These are phyloP conservation scores for Tympanoctomys barrerae DNA, from an alignment of 2,797 vertebrate genomes.

Conservation along the genomic window DNA sequence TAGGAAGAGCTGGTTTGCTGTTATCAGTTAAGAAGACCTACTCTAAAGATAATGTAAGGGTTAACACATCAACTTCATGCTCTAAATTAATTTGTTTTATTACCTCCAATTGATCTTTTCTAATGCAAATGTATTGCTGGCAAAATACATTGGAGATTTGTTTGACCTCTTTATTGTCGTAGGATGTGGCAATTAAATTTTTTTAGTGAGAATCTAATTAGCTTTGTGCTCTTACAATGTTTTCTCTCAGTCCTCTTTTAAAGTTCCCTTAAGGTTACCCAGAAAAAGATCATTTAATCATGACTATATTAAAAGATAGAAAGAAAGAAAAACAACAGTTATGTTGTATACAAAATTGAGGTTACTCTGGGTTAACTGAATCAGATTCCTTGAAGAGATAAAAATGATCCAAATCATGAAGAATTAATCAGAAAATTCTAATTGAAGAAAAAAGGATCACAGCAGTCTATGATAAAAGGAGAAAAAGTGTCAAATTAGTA, in stretches of 20 bases:
- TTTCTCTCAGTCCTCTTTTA: slow-evolving; percentile 86
- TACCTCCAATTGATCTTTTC: slow-evolving; percentile 79
- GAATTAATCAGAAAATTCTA: slow-evolving; percentile 88
- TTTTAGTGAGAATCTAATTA: slow-evolving; percentile 89
- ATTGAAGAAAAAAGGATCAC: slow-evolving; percentile 86
- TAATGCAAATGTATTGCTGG: slow-evolving; percentile 83
- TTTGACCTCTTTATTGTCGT: slow-evolving; percentile 86
- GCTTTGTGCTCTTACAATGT: slow-evolving; percentile 86
- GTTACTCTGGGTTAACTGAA: slow-evolving; percentile 89
- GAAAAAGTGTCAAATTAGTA: slow-evolving; percentile 83
- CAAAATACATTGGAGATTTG: slow-evolving; percentile 80
- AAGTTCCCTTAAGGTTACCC: slow-evolving; percentile 83
- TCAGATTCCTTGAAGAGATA: slow-evolving; percentile 87
- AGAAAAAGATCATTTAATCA: slow-evolving; percentile 84
- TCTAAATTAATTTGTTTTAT: slow-evolving; percentile 82
- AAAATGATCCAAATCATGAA: slow-evolving; percentile 86
- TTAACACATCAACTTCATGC: slow-evolving; percentile 76
- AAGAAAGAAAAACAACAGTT: slow-evolving; percentile 88
- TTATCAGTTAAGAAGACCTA: not conserved
- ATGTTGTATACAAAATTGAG: slow-evolving; percentile 90
- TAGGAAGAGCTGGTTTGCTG: slow-evolving; percentile 30
- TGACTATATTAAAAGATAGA: slow-evolving; percentile 85
- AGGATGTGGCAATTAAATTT: slow-evolving; percentile 88
- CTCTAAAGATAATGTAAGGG: slow-evolving; percentile 40
- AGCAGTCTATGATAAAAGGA: slow-evolving; percentile 70